phyloP scores from a whole-genome alignment of 2,113 vertebrate species.

The Orycteropus afer region DNA sequence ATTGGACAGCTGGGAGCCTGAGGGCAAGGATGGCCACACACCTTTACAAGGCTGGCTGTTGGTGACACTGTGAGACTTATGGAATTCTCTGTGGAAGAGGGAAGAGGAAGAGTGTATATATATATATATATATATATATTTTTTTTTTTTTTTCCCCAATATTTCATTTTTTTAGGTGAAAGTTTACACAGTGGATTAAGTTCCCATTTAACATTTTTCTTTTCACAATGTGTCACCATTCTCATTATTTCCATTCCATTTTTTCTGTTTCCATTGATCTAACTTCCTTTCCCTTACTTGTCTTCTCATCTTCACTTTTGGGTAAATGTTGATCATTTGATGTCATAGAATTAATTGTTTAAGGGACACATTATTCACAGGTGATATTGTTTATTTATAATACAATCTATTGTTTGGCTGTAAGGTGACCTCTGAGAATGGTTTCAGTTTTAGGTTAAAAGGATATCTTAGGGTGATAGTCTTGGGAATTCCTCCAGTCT shows the following conservation, averaged over 20 bases:
- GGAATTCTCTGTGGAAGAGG: not conserved
- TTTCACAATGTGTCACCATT: not conserved
- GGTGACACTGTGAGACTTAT: not conserved
- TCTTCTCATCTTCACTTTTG: not conserved
- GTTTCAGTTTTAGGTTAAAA: not conserved
- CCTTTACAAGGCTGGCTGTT: not conserved
- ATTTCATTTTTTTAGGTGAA: not conserved
- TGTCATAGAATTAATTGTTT: too few relatives aligned
- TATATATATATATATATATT: too few relatives aligned
- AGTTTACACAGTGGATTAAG: not conserved
- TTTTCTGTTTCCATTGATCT: not conserved
- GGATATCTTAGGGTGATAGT: not conserved
- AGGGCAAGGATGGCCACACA: not conserved
- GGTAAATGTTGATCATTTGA: not conserved
- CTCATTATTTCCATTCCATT: not conserved
- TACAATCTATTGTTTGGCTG: not conserved
- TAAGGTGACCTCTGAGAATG: not conserved
- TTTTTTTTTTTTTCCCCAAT: not conserved
- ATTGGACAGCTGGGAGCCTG: not conserved
- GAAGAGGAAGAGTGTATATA: too few relatives aligned
- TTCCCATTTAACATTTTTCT: not conserved
- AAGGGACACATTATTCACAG: not conserved
- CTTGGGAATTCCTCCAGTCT: not conserved
- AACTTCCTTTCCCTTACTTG: not conserved
- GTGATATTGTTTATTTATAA: not conserved